Conservation (phyloP, 2,113 vertebrate genomes). For the Chamaetylas fuelleborni region DNA sequence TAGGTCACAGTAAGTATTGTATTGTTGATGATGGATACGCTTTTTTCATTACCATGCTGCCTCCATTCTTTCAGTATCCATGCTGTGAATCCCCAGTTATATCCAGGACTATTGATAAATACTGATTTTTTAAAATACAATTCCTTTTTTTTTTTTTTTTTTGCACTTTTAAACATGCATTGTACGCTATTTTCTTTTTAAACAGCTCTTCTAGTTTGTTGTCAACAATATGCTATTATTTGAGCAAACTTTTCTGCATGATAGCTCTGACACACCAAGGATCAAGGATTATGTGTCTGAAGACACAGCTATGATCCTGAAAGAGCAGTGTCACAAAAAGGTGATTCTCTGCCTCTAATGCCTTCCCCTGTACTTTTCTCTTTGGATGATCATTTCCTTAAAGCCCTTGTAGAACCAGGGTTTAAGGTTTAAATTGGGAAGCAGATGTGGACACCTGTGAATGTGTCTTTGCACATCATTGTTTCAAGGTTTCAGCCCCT, state of each 20-base stretch:
- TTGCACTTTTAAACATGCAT: slow-evolving; percentile 7
- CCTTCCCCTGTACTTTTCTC: slow-evolving; percentile 41
- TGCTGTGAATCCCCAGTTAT: slow-evolving; percentile 49
- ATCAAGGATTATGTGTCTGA: slow-evolving; percentile 28
- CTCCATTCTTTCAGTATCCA: slow-evolving; percentile 63
- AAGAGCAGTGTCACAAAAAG: slow-evolving; percentile 10
- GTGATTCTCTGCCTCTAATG: not conserved
- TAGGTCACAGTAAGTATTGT: slow-evolving; percentile 61
- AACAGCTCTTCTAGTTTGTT: slow-evolving; percentile 24
- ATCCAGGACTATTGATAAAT: slow-evolving; percentile 62
- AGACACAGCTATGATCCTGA: slow-evolving; percentile 22
- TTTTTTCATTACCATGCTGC: slow-evolving; percentile 68
- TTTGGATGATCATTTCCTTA: not conserved
- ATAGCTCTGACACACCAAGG: not conserved
- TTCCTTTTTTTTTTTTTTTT: not conserved
- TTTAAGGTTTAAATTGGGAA: slow-evolving; percentile 18
- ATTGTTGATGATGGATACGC: slow-evolving; percentile 61
- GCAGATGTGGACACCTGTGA: not conserved
- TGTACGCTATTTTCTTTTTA: not conserved
- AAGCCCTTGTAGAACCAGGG: not conserved
- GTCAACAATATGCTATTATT: slow-evolving; percentile 60
- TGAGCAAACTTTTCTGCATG: slow-evolving; percentile 52
- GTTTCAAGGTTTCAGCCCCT: not conserved
- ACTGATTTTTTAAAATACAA: slow-evolving; percentile 43
- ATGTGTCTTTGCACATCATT: not conserved